phyloP scores from a whole-genome alignment of 2,797 vertebrate genomes.

The Poecilia velifera region DNA sequence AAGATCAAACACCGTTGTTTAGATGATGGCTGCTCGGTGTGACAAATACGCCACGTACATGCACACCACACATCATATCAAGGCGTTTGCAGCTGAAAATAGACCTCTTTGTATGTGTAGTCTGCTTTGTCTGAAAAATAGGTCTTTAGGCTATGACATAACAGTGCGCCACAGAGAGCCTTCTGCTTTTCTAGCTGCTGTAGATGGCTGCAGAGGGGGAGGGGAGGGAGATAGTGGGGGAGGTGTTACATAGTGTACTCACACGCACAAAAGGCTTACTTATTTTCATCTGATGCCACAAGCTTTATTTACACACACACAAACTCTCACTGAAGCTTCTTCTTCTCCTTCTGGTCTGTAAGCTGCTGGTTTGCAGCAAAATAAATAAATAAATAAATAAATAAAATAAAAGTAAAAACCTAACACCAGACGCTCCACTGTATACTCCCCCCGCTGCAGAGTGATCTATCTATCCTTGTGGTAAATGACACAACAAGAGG shows the following conservation, averaged over 20 bases:
- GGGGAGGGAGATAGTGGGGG: conserved; percentile 62
- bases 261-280: conserved; percentile 64
- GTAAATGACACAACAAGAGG: conserved; percentile 76
- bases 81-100: conserved; percentile 28
- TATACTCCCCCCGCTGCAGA: conserved; percentile 63
- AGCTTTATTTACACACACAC: conserved; percentile 17
- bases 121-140: conserved; percentile 66
- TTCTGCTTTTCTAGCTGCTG: conserved; percentile 57
- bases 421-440: conserved; percentile 54
- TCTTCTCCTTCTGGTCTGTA: conserved; percentile 35
- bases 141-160: conserved; percentile 76
- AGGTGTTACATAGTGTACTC: conserved; percentile 69
- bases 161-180: conserved; percentile 68
- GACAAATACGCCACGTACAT: neutral
- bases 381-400: neutral
- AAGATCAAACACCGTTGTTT: conserved; percentile 11
- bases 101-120: conserved; percentile 22
- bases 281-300: conserved; percentile 54
- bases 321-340: conserved; percentile 28
- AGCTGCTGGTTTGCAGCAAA: conserved; percentile 48
- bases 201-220: conserved; percentile 54
- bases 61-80: neutral
- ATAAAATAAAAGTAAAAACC: conserved; percentile 12
- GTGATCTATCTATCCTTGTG: conserved; percentile 54
- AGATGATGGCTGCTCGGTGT: neutral